phyloP scores from a whole-genome alignment of 2,797 vertebrate genomes.

The Sebastiscus albofasciatus region DNA sequence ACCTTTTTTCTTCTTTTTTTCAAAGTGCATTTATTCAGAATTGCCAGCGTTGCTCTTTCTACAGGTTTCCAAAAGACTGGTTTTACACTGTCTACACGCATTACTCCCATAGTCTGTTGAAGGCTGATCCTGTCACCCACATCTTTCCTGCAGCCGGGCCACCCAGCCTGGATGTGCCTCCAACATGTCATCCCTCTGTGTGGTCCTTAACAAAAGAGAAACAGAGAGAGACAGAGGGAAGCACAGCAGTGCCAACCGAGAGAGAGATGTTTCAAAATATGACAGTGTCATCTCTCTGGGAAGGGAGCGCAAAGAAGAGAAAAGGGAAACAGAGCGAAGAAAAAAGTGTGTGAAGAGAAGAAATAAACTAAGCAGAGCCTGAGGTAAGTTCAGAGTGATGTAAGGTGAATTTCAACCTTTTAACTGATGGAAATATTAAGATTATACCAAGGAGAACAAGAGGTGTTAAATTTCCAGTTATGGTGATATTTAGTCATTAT shows the following conservation, averaged over 20 bases:
- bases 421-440: background rate
- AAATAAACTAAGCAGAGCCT: constrained; percentile 13
- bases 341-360: constrained; percentile 43
- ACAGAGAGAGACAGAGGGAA: constrained; percentile 79
- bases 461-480: background rate
- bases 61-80: constrained; percentile 83
- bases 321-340: background rate
- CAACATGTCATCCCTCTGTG: constrained; percentile 87
- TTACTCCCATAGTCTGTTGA: constrained; percentile 84
- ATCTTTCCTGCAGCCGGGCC: constrained; percentile 84
- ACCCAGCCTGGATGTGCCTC: constrained; percentile 86
- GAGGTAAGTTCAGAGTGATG: constrained; percentile 36
- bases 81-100: constrained; percentile 87
- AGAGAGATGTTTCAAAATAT: constrained; percentile 86
- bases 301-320: constrained; percentile 58
- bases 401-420: constrained; percentile 17
- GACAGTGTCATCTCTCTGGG: constrained; percentile 85
- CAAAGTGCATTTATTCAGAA: constrained; percentile 79
- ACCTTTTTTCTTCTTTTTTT: constrained; percentile 56
- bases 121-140: constrained; percentile 85
- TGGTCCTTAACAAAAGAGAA: constrained; percentile 85
- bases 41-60: constrained; percentile 82
- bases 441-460: background rate
- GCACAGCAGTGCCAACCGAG: constrained; percentile 76
- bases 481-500: background rate